phyloP scores from a whole-genome alignment of 2,888 invertebrate species.

The Dryadula phaetusa region DNA sequence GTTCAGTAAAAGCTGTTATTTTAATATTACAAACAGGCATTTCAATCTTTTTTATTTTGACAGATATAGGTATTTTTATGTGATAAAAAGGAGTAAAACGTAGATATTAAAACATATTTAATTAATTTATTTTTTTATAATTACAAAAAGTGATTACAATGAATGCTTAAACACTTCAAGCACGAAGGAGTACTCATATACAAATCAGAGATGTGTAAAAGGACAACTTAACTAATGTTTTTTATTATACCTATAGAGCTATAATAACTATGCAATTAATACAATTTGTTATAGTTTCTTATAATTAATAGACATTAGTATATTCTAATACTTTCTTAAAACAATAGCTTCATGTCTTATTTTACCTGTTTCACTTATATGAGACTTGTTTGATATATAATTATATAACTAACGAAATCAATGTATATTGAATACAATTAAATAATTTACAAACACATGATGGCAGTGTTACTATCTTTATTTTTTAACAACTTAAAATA shows the following conservation, averaged over 20 bases:
- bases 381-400: background rate
- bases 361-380: background rate
- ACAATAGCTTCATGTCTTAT: background rate
- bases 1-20: no score
- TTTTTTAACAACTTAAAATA: background rate
- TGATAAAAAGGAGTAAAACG: background rate
- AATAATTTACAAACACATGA: conserved; percentile 24
- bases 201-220: conserved; percentile 12
- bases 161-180: conserved; percentile 5
- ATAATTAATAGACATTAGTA: conserved; percentile 6
- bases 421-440: conserved; percentile 1
- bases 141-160: conserved; percentile 20
- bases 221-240: background rate
- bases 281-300: background rate
- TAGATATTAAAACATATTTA: conserved; percentile 7
- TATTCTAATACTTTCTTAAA: background rate
- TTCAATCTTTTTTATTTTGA: no score
- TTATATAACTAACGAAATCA: conserved; percentile 1
- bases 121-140: conserved; percentile 19
- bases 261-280: conserved; percentile 9
- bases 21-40: no score
- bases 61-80: background rate
- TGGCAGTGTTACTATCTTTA: conserved; percentile 19
- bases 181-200: conserved; percentile 18
- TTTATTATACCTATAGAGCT: conserved; percentile 8